phyloP scores from a whole-genome alignment of 1,140 invertebrate genomes.

The Aphelenchoides fujianensis region DNA sequence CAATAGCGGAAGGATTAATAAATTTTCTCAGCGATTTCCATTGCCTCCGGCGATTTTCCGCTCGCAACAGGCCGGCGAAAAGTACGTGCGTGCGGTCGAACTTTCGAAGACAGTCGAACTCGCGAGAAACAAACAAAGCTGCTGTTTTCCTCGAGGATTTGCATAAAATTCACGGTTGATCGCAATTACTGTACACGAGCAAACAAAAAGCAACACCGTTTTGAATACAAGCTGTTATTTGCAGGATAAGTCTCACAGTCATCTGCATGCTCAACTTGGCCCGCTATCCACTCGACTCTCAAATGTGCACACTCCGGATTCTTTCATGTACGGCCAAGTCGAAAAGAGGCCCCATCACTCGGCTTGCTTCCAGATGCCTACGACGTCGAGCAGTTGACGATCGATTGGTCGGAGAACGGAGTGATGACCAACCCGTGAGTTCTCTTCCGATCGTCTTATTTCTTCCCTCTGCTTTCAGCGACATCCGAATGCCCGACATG shows the following conservation, averaged over 20 bases:
- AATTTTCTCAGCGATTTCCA: slow-evolving; percentile 6
- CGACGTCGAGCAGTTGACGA: slow-evolving; percentile 50
- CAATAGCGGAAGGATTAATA: slow-evolving; percentile 5
- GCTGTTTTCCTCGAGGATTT: too few relatives aligned
- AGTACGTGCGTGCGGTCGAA: not conserved
- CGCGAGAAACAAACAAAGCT: too few relatives aligned
- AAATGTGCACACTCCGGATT: slow-evolving; percentile 69
- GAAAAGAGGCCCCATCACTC: too few relatives aligned
- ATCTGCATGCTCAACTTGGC: slow-evolving; percentile 71
- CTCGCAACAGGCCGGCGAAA: too few relatives aligned
- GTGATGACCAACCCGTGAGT: slow-evolving; percentile 47
- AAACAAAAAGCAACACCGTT: too few relatives aligned
- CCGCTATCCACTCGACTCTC: slow-evolving; percentile 68
- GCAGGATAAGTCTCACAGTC: slow-evolving; percentile 68
- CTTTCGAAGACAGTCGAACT: not conserved
- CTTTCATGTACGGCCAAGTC: slow-evolving; percentile 66
- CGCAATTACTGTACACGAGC: too few relatives aligned
- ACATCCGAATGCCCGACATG: slow-evolving; percentile 59
- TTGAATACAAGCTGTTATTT: slow-evolving; percentile 41
- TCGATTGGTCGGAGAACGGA: slow-evolving; percentile 38
- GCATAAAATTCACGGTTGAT: too few relatives aligned
- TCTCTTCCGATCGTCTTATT: too few relatives aligned
- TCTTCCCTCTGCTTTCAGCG: too few relatives aligned
- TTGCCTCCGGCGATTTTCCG: slow-evolving; percentile 5
- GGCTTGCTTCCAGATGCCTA: slow-evolving; percentile 59